Evolutionary conservation across 2,113 vertebrate genomes (phyloP), one percentile per base, ranked within the genome.

Genomic region (Phaethon lepturus): DNA sequence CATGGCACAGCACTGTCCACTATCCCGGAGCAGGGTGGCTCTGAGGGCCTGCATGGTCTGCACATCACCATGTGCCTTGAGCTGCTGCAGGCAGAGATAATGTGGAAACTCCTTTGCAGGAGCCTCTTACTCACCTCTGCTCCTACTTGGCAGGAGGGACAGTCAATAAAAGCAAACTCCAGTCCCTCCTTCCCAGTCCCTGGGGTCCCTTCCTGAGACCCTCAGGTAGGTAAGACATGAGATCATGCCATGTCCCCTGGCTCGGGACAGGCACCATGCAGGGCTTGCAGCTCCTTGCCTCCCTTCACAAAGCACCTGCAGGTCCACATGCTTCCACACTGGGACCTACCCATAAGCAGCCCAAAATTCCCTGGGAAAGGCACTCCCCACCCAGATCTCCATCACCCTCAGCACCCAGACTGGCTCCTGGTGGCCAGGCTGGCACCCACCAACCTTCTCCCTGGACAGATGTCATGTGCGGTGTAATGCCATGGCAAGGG

Each of bases 61-160:
- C 17, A 19, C 1, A 1, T 35, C 80, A 77, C 56, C 50, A n/a
- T 0, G 2, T 40, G 50, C 42, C 29, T 91, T 71, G 23, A 3
- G 2, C 60, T 76, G 53, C 81, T 75, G 22, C 42, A 87, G 44
- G 52, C 33, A 71, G 23, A 67, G 29, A 75, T n/a, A 31, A 50
- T 13, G 42, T 0, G 1, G 31, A 59, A 63, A 68, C 18, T 52
- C 26, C 40, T 66, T 35, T 60, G 25, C 3, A 3, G 14, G 20
- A 84, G n/a, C 15, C 40, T 89, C 94, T 63, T 59, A 29, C n/a
- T 58, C 33, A 71, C 20, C 14, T 52, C 69, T 67, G 44, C 56
- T 87, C 31, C n/a, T 74, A 72, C 60, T 31, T 42, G 29, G 35
- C n/a, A 13, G 19, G 29, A 68, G 24, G 28, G 24, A 52, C 22